These are phyloP conservation scores for Plemyria rubiginata DNA, from an alignment of 2,888 invertebrate species.

Conservation along the genomic window DNA sequence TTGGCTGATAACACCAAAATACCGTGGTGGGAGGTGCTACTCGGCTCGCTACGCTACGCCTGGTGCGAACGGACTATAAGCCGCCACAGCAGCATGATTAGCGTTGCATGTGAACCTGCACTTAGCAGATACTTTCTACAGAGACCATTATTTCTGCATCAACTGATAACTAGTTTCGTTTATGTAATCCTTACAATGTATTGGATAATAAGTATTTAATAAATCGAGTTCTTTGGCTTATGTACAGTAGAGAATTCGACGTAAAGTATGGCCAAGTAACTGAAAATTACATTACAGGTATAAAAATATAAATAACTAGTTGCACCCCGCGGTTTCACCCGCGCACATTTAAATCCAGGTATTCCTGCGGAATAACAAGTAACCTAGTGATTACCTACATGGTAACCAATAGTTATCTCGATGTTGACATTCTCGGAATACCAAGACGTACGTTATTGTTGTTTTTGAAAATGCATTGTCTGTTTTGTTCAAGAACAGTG, in stretches of 20 bases:
- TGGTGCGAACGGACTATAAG: too few species aligned
- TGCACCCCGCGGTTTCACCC: too few species aligned
- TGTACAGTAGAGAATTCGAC: slow-evolving; percentile 12
- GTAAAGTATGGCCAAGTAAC: not conserved
- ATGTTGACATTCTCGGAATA: slow-evolving; percentile 31
- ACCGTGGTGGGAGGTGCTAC: too few species aligned
- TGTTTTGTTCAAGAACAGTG: slow-evolving; percentile 22
- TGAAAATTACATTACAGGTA: not conserved
- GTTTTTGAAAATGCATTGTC: slow-evolving; percentile 24
- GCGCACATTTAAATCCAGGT: too few species aligned
- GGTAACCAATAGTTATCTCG: too few species aligned
- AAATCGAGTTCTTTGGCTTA: slow-evolving; percentile 38
- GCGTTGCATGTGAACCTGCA: slow-evolving; percentile 52
- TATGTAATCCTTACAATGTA: slow-evolving; percentile 55
- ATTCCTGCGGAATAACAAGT: too few species aligned
- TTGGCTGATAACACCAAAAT: too few species aligned
- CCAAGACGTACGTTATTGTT: slow-evolving; percentile 20
- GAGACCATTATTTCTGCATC: slow-evolving; percentile 50
- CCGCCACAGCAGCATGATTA: slow-evolving; percentile 14
- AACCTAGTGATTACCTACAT: too few species aligned
- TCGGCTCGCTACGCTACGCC: too few species aligned
- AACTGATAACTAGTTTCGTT: slow-evolving; percentile 51
- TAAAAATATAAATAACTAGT: too few species aligned
- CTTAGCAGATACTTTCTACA: slow-evolving; percentile 55
- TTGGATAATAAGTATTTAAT: slow-evolving; percentile 57